phyloP scores from a whole-genome alignment of 2,113 vertebrate species.

The Rhinopomastus cyanomelas region DNA sequence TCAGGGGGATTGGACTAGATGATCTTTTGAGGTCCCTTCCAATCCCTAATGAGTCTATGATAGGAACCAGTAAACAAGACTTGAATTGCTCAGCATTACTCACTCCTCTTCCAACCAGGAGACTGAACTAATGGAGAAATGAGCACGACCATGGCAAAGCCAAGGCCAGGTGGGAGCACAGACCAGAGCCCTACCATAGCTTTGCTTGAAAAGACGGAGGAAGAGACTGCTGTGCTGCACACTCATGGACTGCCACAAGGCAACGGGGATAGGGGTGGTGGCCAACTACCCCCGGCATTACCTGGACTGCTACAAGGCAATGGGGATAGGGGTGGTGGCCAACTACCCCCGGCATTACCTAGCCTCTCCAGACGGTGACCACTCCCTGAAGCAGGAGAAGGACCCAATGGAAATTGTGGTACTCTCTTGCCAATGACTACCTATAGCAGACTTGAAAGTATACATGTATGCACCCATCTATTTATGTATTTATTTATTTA shows the following conservation, averaged over 20 bases:
- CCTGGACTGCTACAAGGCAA: fast-evolving
- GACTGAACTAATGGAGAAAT: fast-evolving
- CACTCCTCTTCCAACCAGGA: neutral
- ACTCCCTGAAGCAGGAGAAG: neutral
- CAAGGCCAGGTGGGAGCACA: neutral
- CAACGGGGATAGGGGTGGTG: fast-evolving
- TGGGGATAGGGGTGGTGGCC: neutral
- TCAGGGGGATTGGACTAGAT: too few relatives aligned
- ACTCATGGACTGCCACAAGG: fast-evolving
- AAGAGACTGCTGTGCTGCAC: neutral
- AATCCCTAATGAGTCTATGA: too few relatives aligned
- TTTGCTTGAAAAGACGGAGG: neutral
- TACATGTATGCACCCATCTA: neutral
- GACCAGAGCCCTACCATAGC: fast-evolving
- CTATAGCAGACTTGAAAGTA: neutral
- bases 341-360: fast-evolving
- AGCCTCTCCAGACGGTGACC: fast-evolving
- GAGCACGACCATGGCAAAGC: fast-evolving
- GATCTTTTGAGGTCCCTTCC: too few relatives aligned
- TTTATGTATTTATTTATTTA: neutral
- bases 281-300: fast-evolving
- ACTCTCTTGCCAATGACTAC: fast-evolving
- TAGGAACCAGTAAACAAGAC: too few relatives aligned
- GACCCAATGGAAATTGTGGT: fast-evolving
- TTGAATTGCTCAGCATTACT: neutral